Evolutionary conservation across 2,113 vertebrate genomes (phyloP).

Genomic region (Phainopepla nitens): DNA sequence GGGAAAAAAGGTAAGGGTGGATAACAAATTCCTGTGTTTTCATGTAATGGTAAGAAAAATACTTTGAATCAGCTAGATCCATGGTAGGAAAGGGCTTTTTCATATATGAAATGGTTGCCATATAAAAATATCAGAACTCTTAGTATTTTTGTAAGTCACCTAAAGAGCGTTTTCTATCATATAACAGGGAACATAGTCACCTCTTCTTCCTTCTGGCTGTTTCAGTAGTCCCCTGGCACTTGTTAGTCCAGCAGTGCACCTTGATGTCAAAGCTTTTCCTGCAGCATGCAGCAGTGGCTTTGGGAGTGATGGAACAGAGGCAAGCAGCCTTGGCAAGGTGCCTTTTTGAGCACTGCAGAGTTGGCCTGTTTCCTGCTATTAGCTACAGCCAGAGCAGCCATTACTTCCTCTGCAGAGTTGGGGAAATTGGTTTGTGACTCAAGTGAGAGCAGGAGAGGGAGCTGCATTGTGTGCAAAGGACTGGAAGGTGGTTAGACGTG

Average conservation of each 20-base stretch:
- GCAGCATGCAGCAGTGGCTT: not conserved
- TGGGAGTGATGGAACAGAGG: not conserved
- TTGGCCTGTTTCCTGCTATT: not conserved
- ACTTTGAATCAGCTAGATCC: not conserved
- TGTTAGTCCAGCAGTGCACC: not conserved
- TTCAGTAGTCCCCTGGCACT: not conserved
- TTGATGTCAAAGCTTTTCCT: not conserved
- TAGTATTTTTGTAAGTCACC: not conserved
- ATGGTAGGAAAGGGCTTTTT: not conserved
- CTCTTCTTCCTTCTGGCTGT: not conserved
- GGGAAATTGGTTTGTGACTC: not conserved
- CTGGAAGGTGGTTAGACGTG: not conserved
- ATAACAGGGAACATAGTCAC: not conserved
- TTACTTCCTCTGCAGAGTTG: not conserved
- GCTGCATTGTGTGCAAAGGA: not conserved
- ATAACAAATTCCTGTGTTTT: not conserved
- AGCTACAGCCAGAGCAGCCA: not conserved
- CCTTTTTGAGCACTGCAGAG: not conserved
- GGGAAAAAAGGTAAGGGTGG: not conserved
- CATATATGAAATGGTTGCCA: rapidly evolving
- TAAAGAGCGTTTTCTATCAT: not conserved
- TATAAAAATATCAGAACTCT: not conserved
- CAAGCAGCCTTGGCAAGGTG: not conserved
- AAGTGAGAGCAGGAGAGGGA: not conserved
- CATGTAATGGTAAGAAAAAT: not conserved